Base-by-base conservation (phyloP, 2,888 invertebrate species). In the Drosophila affinis region DNA sequence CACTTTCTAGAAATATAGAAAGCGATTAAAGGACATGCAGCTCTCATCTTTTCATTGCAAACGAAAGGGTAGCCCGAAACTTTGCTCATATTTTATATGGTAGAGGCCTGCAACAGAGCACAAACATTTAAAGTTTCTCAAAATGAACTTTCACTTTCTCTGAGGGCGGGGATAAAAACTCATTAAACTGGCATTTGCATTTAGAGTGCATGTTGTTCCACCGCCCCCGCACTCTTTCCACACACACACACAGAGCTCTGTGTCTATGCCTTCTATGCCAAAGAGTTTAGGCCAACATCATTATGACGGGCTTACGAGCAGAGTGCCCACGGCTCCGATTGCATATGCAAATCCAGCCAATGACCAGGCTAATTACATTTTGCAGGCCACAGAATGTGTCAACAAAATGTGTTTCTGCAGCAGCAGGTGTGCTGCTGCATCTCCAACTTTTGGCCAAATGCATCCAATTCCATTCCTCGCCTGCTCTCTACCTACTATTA, bases 101-200 rank as follows among this genome's bases (percentile, higher is more conserved):
- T 2, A 1, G 18, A 54, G 27, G 4, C 24, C 24, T 24, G 24
- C 5, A 24, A 24, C 62, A 75, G 77, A 51, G 67, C 32, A 53
- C n/a, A 27, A 17, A 45, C 71, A 47, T 61, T 61, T 72, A 77
- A 77, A 75, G 72, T 65, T 65, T 55, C 7, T 45, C 70, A 64
- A 78, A 75, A 70, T 72, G 64, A 77, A 75, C 77, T 78, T 77
- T 77, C 77, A 68, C 55, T 77, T 77, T 72, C 67, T 32, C 39
- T 6, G 21, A 29, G 49, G 44, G 44, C 32, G 44, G 10, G 24
- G 46, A 18, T 79, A 76, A 84, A 88, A 86, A 86, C 87, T 88
- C 86, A 84, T 86, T 86, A 84, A 80, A 84, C 76, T 88, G 84
- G 78, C 78, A 88, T 86, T 86, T 86, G 81, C 86, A 80, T 88